Base-by-base conservation (phyloP, 1,140 invertebrate species). In the Tetraneura akinire region DNA sequence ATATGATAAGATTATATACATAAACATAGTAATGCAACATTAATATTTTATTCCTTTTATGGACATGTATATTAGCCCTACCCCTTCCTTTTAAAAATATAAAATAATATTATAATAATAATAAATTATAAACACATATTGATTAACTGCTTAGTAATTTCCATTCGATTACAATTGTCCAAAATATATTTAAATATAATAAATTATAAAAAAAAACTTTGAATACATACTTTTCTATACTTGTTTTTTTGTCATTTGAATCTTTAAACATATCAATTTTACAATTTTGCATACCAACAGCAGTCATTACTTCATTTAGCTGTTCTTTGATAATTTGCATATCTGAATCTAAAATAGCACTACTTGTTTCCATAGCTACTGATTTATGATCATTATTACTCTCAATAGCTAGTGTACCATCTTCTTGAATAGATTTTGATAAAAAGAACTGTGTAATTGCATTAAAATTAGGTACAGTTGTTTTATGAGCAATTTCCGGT, bases 391-490 rank as follows among this genome's bases (percentile, higher is more conserved):
- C 37, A n/a, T 78, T 23, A 62, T 78, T 60, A 14, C 9, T 23
- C 62, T 76, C 73, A 57, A 78, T 78, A 60, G 74, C 74, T 47
- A 78, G 29, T 26, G 53, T 78, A 47, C 74, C 74, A 78, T 78
- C 55, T 47, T 62, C 74, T 60, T 45, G 74, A 10, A 78, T 62
- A 4, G 74, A 78, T 45, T 78, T 78, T 9, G 74, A 78, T 78
- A 78, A 60, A 62, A 78, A 78, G 21, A 78, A 78, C 6, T 78
- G 55, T 47, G 74, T 60, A 5, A 78, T 78, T 16, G 74, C 37
- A 62, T 78, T 78, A 29, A 78, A 78, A 78, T 78, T 78, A 4
- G 74, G 74, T 26, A 78, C 55, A 16, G 74, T 26, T 47, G 55
- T 78, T 62, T 47, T n/a, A 60, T 37, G 14, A 29, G 74, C 74